Conservation (phyloP, 2,888 invertebrate genomes). For the Helobdella robusta region DNA sequence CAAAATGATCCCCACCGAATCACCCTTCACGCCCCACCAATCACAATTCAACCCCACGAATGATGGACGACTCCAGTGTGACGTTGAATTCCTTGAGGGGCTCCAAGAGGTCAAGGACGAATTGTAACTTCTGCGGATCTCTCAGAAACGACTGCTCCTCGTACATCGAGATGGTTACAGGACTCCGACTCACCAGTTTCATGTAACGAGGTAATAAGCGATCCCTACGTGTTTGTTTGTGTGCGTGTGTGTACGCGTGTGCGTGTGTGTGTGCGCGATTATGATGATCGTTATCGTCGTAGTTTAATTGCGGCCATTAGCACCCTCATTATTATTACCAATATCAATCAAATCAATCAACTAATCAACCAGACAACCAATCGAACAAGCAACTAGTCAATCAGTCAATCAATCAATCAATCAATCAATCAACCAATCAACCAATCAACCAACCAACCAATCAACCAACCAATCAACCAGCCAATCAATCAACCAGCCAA, state of each 20-base stretch:
- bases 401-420: no score
- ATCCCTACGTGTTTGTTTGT: no score
- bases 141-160: constrained; percentile 90
- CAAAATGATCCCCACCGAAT: background rate
- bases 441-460: no score
- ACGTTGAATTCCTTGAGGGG: constrained; percentile 62
- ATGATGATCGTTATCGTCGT: no score
- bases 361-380: background rate
- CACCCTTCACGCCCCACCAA: no score
- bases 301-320: no score
- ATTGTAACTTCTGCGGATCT: constrained; percentile 72
- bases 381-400: no score
- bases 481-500: constrained; percentile 45
- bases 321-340: background rate
- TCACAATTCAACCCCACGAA: constrained; percentile 43
- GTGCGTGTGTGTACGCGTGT: no score
- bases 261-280: background rate
- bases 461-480: no score
- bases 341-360: no score
- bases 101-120: constrained; percentile 78
- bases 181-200: constrained; percentile 77
- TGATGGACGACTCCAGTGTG: constrained; percentile 50
- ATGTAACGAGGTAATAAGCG: constrained; percentile 71
- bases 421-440: no score
- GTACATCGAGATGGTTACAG: constrained; percentile 82